Base-by-base conservation (phyloP, 2,888 invertebrate genomes). In the Eremobia ochroleuca region DNA sequence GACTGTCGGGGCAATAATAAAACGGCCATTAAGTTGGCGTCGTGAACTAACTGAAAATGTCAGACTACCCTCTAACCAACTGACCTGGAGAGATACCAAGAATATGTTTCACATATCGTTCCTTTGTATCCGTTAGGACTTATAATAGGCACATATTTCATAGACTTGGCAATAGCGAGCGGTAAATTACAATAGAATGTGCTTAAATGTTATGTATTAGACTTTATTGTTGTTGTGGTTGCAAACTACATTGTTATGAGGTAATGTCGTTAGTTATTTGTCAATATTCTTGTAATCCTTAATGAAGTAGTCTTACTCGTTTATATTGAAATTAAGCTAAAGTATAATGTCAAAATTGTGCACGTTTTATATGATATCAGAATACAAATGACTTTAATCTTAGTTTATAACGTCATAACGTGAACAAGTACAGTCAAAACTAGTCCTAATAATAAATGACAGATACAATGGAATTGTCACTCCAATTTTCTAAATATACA, bases 41-140 rank as follows among this genome's bases (percentile, higher is more conserved):
- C 66, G 55, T 72, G 31, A 64, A 59, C 62, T 71, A 71, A 71
- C 81, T 77, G 72, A 81, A 82, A 85, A 67, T 78, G 71, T 75
- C 69, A 66, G 52, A 37, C 55, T 55, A 81, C 71, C 76, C 73
- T 79, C 34, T 72, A 68, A 68, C 67, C 73, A 58, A 76, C 68
- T 81, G 71, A 81, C 80, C 82, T 84, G 82, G 82, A 82, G 76
- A 73, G 49, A 70, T 79, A 83, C 79, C 74, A 86, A 84, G 76
- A 84, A 76, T 79, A 76, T 74, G 69, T 72, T 79, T 58, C 78
- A 77, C 73, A 70, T 79, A 79, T 80, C 62, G 52, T 74, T 71
- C 61, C 82, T 76, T 85, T 83, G 70, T 83, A 59, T 31, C 67
- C 49, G 72, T 66, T 79, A 85, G 65, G 73, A 67, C 64, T 82